Base-by-base conservation (phyloP, 2,888 invertebrate species). In the Pristionchus japonicus region DNA sequence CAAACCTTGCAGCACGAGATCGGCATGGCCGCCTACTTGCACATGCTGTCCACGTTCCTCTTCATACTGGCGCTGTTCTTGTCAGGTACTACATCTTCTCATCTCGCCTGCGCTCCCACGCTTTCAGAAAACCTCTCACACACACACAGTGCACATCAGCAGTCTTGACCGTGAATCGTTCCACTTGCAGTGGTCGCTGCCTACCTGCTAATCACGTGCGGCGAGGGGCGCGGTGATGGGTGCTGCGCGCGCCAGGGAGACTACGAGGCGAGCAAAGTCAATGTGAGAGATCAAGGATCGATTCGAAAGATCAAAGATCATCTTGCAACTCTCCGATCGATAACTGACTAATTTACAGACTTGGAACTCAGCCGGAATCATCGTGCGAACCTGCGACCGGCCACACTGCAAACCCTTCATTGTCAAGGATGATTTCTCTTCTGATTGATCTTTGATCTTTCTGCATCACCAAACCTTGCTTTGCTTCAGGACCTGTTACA, bases 161-260 rank as follows among this genome's bases (percentile, higher is more conserved):
- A n/a, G n/a, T n/a, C n/a, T n/a, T n/a, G n/a, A n/a, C n/a, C n/a
- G 6, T 57, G 23, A 57, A 6, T 23, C 52, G 52, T 57, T n/a
- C n/a, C 57, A 20, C n/a, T 7, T n/a, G 1, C 91, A 15, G 89
- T 92, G 37, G 89, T 91, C 67, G 90, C 91, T 61, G 90, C 91
- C 9, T 92, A 92, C 86, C 90, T 92, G n/a, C 87, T 92, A 3
- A 90, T 92, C 23, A 89, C 91, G 3, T 87, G 87, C 27, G 87
- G 87, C 20, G 87, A 87, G 23, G 31, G 52, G 7, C 31, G 87
- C 1, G 52, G 57, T 4, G 87, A 87, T 3, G 87, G 87, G n/a
- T 87, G 87, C 57, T 87, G 87, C 49, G 77, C 87, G 15, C 23
- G 87, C 20, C 31, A 37, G 11, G 40, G 17, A 20, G 77, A 77